phyloP scores from a whole-genome alignment of 2,888 invertebrate species.

The Athalia cordata region DNA sequence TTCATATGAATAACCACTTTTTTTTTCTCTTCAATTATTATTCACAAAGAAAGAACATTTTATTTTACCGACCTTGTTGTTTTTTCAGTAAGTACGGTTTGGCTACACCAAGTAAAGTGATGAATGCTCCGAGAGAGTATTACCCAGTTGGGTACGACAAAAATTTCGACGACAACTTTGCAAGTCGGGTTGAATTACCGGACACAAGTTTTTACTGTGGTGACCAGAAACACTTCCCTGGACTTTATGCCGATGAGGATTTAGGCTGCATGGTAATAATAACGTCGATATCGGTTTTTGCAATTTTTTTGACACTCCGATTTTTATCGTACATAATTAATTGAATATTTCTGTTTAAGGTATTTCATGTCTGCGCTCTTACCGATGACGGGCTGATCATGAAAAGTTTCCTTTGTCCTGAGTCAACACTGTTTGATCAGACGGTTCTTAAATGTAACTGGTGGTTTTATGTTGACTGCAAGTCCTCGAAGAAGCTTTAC shows the following conservation, averaged over 20 bases:
- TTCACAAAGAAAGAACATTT: too few species aligned
- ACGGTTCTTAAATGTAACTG: constrained; percentile 94
- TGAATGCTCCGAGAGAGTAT: constrained; percentile 93
- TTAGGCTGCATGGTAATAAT: constrained; percentile 90
- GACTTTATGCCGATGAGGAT: constrained; percentile 90
- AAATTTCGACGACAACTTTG: constrained; percentile 92
- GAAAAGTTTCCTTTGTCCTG: constrained; percentile 94
- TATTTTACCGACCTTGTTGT: neutral
- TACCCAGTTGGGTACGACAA: constrained; percentile 92
- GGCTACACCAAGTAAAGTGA: constrained; percentile 79
- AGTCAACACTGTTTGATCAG: constrained; percentile 93
- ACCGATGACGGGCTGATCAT: constrained; percentile 92
- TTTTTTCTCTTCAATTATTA: too few species aligned
- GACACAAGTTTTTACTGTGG: constrained; percentile 90
- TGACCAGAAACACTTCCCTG: constrained; percentile 93
- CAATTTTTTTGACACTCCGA: constrained; percentile 7
- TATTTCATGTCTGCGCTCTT: constrained; percentile 92
- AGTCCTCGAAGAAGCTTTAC: constrained; percentile 85
- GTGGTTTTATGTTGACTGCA: constrained; percentile 96
- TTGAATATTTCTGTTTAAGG: constrained; percentile 72
- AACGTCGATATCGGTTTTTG: neutral
- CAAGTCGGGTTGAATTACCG: constrained; percentile 88
- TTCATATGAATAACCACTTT: neutral
- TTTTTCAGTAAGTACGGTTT: constrained; percentile 60
- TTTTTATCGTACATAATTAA: constrained; percentile 23